phyloP scores from a whole-genome alignment of 2,113 vertebrate genomes.

The Scytalopus superciliaris region DNA sequence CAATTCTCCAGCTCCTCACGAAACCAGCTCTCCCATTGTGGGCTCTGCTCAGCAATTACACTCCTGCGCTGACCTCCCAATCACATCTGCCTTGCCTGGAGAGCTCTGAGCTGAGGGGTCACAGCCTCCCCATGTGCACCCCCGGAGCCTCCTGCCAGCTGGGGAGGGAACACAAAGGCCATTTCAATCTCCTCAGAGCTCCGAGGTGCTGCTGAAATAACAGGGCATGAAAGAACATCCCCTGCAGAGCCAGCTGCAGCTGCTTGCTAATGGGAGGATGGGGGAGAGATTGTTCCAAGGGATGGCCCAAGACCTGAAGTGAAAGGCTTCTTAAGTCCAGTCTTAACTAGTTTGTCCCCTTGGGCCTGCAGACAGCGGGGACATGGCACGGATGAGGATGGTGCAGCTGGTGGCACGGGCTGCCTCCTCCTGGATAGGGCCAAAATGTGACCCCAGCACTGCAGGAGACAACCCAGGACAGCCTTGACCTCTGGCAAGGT shows the following conservation, averaged over 20 bases:
- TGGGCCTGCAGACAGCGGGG: background rate
- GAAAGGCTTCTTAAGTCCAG: background rate
- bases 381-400: background rate
- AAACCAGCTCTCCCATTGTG: background rate
- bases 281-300: background rate
- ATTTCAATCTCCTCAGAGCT: background rate
- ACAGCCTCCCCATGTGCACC: accelerated
- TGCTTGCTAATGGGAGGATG: background rate
- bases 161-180: background rate
- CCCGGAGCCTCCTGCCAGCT: background rate
- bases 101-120: background rate
- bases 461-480: background rate
- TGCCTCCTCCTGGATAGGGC: background rate
- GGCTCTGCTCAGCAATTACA: background rate
- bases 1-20: background rate
- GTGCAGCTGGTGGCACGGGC: background rate
- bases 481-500: background rate
- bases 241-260: background rate
- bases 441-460: background rate
- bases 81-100: background rate
- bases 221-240: background rate
- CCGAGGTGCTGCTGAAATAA: background rate
- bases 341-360: background rate
- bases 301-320: background rate
- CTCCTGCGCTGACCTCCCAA: background rate